phyloP scores from a whole-genome alignment of 2,888 invertebrate species.

The Perizoma affinitatum region DNA sequence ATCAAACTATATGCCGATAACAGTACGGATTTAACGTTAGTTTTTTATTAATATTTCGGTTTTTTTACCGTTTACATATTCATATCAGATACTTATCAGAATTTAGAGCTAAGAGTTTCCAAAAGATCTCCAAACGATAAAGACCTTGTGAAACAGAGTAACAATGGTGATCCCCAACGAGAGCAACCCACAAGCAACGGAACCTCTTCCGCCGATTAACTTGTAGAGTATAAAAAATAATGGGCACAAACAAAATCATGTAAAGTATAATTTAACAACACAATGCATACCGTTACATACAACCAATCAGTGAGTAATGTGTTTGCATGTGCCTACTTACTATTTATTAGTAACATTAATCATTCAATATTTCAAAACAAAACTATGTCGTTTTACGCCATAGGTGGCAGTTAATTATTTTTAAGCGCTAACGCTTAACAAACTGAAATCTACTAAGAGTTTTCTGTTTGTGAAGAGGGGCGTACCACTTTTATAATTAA shows the following conservation, averaged over 20 bases:
- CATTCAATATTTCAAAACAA: conserved; percentile 45
- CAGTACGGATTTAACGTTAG: conserved; percentile 37
- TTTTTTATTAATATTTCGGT: no score
- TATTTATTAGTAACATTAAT: conserved; percentile 59
- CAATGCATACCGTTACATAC: conserved; percentile 56
- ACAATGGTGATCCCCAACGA: conserved; percentile 63
- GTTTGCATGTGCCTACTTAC: conserved; percentile 51
- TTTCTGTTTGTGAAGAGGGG: conserved; percentile 49
- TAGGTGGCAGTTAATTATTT: conserved; percentile 47
- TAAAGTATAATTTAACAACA: conserved; percentile 56
- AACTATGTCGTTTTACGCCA: conserved; percentile 35
- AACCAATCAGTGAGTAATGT: conserved; percentile 54
- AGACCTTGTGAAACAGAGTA: conserved; percentile 50
- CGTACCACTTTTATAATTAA: conserved; percentile 47
- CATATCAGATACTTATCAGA: conserved; percentile 25
- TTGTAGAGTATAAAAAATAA: conserved; percentile 65
- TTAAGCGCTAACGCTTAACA: no score
- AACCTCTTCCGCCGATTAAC: conserved; percentile 71
- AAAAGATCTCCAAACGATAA: conserved; percentile 52
- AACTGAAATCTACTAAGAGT: no score
- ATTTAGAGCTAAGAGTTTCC: conserved; percentile 36
- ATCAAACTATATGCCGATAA: conserved; percentile 60
- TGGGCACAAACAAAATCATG: conserved; percentile 62
- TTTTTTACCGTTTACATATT: no score
- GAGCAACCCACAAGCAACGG: conserved; percentile 70